phyloP scores from a whole-genome alignment of 2,113 vertebrate species.

The Mormyrus lacerda region DNA sequence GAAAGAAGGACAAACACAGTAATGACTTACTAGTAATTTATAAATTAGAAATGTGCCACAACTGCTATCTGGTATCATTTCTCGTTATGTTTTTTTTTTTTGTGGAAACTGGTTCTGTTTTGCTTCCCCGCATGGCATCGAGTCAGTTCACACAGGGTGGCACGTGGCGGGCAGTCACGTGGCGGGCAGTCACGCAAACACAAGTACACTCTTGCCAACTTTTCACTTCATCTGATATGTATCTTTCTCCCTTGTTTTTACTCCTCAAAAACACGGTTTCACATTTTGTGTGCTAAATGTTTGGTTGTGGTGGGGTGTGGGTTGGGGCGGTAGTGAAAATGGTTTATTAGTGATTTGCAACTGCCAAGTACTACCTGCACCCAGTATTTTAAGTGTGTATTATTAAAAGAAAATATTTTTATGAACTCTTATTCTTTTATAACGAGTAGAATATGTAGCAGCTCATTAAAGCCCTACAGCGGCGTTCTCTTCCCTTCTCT shows the following conservation, averaged over 20 bases:
- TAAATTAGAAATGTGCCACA: conserved; percentile 25
- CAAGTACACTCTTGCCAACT: not conserved
- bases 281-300: conserved; percentile 3
- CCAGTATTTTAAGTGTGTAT: conserved; percentile 83
- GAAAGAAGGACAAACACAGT: conserved; percentile 16
- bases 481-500: conserved; percentile 13
- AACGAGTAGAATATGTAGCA: conserved; percentile 71
- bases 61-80: conserved; percentile 21
- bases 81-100: not conserved
- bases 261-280: conserved; percentile 17
- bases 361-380: conserved; percentile 57
- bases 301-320: not conserved
- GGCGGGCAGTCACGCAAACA: not conserved
- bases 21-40: conserved; percentile 26
- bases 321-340: conserved; percentile 23
- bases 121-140: not conserved
- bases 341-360: conserved; percentile 26
- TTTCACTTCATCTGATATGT: conserved; percentile 26
- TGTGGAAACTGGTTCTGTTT: conserved; percentile 6
- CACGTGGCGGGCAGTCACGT: not conserved
- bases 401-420: conserved; percentile 97
- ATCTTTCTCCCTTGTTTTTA: not conserved
- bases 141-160: not conserved
- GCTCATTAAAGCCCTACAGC: conserved; percentile 69
- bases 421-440: conserved; percentile 90